Conservation (phyloP, 2,888 invertebrate genomes). For the Mesorhabditis belari region DNA sequence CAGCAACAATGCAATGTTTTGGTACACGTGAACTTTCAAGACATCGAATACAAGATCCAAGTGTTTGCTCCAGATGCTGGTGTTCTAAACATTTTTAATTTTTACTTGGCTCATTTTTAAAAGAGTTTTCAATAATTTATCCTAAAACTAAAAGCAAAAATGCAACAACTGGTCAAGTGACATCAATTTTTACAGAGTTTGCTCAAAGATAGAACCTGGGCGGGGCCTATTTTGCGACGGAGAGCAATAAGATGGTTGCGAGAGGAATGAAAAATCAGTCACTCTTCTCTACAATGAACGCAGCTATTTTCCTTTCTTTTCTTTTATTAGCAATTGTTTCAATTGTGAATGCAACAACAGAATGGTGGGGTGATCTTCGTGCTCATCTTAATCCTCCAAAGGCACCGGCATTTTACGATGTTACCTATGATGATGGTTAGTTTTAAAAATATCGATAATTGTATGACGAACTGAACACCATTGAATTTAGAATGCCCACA, state of each 20-base stretch:
- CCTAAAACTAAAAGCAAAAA: constrained; percentile 59
- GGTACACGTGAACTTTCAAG: constrained; percentile 72
- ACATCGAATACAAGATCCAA: constrained; percentile 77
- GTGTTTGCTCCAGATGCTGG: constrained; percentile 64
- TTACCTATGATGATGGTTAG: constrained; percentile 50
- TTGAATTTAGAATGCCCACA: constrained; percentile 33
- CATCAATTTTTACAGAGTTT: constrained; percentile 75
- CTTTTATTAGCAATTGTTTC: constrained; percentile 3
- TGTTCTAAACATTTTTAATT: too few species aligned
- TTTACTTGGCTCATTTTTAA: too few species aligned
- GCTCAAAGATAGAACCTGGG: constrained; percentile 86
- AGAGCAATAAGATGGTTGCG: too few species aligned
- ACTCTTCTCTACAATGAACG: too few species aligned
- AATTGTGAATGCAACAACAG: constrained; percentile 35
- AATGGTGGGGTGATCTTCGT: constrained; percentile 52
- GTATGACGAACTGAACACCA: neutral
- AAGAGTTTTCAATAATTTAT: too few species aligned
- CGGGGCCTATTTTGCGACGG: too few species aligned
- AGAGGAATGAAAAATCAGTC: too few species aligned
- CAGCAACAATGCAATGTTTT: constrained; percentile 76
- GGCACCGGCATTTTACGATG: constrained; percentile 48
- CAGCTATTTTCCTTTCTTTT: too few species aligned
- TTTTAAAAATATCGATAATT: neutral
- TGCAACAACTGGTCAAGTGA: constrained; percentile 88
- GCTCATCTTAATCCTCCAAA: constrained; percentile 48